These are phyloP conservation scores for Anodontia alba DNA, from an alignment of 2,888 invertebrate genomes.

Conservation along the genomic window DNA sequence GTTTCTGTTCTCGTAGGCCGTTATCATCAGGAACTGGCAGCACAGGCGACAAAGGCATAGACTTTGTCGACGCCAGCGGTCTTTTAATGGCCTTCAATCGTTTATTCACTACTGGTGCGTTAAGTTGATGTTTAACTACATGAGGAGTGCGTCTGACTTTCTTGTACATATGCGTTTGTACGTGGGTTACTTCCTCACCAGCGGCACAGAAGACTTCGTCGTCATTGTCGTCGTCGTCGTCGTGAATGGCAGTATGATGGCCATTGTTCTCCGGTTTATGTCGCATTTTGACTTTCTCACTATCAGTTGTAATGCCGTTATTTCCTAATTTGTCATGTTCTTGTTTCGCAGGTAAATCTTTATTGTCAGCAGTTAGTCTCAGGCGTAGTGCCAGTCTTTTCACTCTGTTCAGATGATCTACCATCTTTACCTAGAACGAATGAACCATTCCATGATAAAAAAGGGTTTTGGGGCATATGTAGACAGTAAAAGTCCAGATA, in stretches of 20 bases:
- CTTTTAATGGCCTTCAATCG: not conserved
- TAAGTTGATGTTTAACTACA: not conserved
- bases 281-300: not conserved
- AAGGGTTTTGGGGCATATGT: too few relatives aligned
- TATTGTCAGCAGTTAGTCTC: not conserved
- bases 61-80: conserved; percentile 31
- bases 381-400: not conserved
- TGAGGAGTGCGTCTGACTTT: not conserved
- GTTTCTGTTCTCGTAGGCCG: not conserved
- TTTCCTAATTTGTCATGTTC: not conserved
- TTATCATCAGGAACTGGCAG: not conserved
- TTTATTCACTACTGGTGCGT: not conserved
- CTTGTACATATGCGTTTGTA: not conserved
- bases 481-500: too few relatives aligned
- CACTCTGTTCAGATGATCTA: not conserved
- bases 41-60: conserved; percentile 35
- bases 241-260: not conserved
- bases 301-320: not conserved
- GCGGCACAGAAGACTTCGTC: not conserved
- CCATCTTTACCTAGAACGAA: not conserved
- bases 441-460: too few relatives aligned
- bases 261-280: not conserved
- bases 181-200: not conserved
- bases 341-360: not conserved
- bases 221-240: not conserved